Evolutionary conservation across 2,888 invertebrate genomes (phyloP).

Genomic region (Drosophila affinis): DNA sequence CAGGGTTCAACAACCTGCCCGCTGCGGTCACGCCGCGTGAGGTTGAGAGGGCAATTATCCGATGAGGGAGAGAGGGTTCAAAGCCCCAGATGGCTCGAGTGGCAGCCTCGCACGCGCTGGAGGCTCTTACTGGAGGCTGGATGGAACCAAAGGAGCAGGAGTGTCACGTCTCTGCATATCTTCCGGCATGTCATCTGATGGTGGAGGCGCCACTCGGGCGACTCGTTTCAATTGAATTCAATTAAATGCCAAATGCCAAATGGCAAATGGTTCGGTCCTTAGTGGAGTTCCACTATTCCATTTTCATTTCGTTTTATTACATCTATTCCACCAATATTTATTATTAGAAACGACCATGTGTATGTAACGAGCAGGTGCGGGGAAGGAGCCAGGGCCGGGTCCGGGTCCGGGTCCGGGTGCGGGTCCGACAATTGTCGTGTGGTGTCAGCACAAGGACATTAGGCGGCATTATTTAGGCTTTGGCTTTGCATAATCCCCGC

Average conservation of each 20-base stretch:
- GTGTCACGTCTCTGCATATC: background rate
- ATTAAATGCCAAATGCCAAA: conserved; percentile 23
- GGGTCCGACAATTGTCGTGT: conserved; percentile 33
- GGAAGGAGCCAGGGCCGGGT: too few species aligned
- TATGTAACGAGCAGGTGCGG: background rate
- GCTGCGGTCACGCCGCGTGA: background rate
- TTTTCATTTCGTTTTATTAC: conserved; percentile 29
- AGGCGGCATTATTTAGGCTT: conserved; percentile 48
- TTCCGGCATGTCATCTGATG: background rate
- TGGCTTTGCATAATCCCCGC: conserved; percentile 52
- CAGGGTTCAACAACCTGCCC: background rate
- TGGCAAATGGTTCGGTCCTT: conserved; percentile 3
- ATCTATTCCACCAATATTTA: conserved; percentile 29
- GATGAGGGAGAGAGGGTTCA: too few species aligned
- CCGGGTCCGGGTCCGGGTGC: background rate
- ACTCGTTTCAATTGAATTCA: conserved; percentile 18
- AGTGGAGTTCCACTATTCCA: conserved; percentile 25
- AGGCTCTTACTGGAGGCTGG: background rate
- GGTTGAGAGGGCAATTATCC: conserved; percentile 19
- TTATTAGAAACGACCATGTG: conserved; percentile 12
- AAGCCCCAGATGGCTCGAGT: too few species aligned
- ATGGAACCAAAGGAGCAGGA: background rate
- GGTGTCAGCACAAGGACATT: conserved; percentile 40
- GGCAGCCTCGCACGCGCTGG: too few species aligned
- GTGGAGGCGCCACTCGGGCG: background rate